phyloP scores from a whole-genome alignment of 2,797 vertebrate genomes.

The Miichthys miiuy region DNA sequence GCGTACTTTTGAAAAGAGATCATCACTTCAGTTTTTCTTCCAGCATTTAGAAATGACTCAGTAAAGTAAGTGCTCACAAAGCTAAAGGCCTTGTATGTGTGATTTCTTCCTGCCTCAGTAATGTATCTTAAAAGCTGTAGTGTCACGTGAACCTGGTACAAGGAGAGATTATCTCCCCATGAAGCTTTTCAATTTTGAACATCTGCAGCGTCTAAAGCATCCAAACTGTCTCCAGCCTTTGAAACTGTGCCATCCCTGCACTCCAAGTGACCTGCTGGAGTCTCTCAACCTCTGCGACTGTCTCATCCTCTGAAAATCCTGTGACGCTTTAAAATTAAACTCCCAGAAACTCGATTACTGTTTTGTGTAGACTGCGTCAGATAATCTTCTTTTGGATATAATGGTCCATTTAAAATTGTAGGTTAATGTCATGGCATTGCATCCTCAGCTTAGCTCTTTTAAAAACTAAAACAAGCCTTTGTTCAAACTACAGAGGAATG shows the following conservation, averaged over 20 bases:
- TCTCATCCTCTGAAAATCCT: conserved; percentile 15
- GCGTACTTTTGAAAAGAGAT: not conserved
- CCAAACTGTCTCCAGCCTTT: conserved; percentile 26
- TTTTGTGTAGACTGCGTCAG: not conserved
- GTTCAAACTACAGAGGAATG: not conserved
- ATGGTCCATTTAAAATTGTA: not conserved
- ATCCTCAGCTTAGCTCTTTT: not conserved
- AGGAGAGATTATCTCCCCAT: conserved; percentile 37
- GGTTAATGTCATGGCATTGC: not conserved
- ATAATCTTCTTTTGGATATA: not conserved
- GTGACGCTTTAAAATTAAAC: conserved; percentile 5
- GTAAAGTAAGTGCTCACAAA: not conserved
- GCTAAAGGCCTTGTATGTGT: not conserved
- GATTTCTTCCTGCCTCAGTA: conserved; percentile 2
- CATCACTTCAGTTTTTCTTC: not conserved
- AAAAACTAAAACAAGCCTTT: not conserved
- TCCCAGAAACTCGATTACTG: not conserved
- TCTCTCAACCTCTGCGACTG: conserved; percentile 9
- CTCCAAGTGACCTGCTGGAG: not conserved
- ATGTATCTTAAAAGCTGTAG: conserved; percentile 24
- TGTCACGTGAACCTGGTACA: conserved; percentile 11
- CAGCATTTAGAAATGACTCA: not conserved
- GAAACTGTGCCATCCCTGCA: conserved; percentile 11
- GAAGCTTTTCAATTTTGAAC: conserved; percentile 41
- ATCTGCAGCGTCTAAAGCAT: conserved; percentile 30